Percentiles rank a stretch among this genome's conserved stretches.
Evolutionary conservation across 2,113 vertebrate species (phyloP).

Genomic region (Sprattus sprattus): DNA sequence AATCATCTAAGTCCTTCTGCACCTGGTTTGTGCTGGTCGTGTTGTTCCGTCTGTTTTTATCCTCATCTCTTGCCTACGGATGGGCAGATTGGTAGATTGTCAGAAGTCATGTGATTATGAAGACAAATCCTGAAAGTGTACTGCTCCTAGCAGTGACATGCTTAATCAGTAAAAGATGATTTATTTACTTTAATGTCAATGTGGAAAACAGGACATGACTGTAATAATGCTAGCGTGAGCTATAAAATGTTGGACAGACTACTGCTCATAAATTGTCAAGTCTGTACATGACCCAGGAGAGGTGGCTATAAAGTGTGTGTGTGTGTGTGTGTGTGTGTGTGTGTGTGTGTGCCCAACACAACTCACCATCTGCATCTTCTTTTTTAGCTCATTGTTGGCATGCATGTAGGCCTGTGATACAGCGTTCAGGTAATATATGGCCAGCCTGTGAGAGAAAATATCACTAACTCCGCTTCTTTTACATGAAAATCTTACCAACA

Average conservation of each 20-base stretch:
- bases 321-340: neutral
- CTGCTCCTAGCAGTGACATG: neutral
- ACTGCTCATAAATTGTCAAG: neutral
- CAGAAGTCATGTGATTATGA: neutral
- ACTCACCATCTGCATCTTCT: constrained; percentile 93
- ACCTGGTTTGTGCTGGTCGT: constrained; percentile 77
- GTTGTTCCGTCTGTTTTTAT: constrained; percentile 90
- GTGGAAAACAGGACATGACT: neutral
- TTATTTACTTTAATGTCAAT: neutral
- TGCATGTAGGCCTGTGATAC: constrained; percentile 86
- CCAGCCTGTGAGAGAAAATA: constrained; percentile 74
- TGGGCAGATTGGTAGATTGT: neutral
- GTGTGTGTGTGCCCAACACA: neutral
- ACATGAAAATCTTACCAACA: too few species aligned
- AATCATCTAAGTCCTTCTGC: constrained; percentile 80
- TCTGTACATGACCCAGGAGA: neutral
- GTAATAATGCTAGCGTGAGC: neutral
- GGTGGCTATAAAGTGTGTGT: too few species aligned
- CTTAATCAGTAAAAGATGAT: neutral
- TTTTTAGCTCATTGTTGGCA: constrained; percentile 87
- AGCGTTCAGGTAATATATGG: constrained; percentile 95
- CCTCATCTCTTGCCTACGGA: constrained; percentile 85
- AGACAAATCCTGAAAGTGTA: neutral
- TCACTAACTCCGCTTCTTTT: neutral
- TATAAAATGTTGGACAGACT: neutral